phyloP scores from a whole-genome alignment of 1,140 invertebrate species.

The Heliconius nattereri region DNA sequence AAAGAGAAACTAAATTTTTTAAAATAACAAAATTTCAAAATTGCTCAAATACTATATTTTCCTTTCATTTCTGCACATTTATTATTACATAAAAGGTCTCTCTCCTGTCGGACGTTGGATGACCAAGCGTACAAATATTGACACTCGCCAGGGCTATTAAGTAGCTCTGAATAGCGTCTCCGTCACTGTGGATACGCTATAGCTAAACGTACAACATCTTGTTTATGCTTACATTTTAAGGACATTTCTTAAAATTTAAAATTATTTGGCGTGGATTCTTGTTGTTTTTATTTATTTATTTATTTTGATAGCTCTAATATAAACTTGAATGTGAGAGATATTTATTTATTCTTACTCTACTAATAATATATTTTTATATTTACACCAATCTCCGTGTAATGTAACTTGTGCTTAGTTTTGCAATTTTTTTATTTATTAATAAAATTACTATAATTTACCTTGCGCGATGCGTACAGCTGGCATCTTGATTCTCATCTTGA shows the following conservation, averaged over 20 bases:
- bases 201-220: background rate
- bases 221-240: slow-evolving; percentile 32
- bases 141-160: slow-evolving; percentile 58
- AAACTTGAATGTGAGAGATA: background rate
- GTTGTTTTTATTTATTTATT: background rate
- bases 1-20: background rate
- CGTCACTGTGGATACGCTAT: slow-evolving; percentile 19
- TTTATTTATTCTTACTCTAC: too few species aligned
- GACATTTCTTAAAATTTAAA: background rate
- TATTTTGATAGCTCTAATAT: slow-evolving; percentile 17
- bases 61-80: background rate
- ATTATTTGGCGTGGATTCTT: background rate
- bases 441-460: slow-evolving; percentile 82
- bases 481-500: slow-evolving; percentile 98
- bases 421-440: background rate
- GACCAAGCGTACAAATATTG: slow-evolving; percentile 73
- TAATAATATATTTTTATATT: too few species aligned
- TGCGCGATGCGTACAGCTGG: slow-evolving; percentile 95
- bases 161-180: slow-evolving; percentile 70
- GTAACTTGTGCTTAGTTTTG: background rate
- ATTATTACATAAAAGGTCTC: slow-evolving; percentile 21
- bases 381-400: too few species aligned
- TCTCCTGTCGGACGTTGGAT: slow-evolving; percentile 64
- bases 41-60: background rate
- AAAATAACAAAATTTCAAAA: background rate